Percentiles rank a stretch among this genome's conserved stretches.
These are phyloP conservation scores for Metopolophium dirhodum DNA, from an alignment of 1,140 invertebrate genomes.

Conservation along the genomic window DNA sequence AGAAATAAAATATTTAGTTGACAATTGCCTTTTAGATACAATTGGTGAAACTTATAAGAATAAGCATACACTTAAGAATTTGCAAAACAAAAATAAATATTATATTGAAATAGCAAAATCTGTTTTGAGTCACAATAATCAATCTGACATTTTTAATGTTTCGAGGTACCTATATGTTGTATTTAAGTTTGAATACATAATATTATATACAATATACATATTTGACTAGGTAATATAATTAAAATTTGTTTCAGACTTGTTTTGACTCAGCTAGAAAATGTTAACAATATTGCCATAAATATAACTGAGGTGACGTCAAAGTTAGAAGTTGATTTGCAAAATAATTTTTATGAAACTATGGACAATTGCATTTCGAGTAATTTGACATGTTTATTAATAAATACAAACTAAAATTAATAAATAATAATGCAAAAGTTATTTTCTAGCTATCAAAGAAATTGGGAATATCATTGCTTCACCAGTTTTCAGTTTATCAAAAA, in stretches of 20 bases:
- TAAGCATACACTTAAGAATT: background rate
- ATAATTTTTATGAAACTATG: background rate
- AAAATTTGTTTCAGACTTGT: background rate
- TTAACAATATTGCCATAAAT: background rate
- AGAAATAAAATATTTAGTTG: background rate
- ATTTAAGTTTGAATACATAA: background rate
- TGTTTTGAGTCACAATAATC: background rate
- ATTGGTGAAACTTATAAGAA: background rate
- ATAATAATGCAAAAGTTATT: background rate
- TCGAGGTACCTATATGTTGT: background rate
- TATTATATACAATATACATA: background rate
- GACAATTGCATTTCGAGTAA: background rate
- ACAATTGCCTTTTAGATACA: background rate
- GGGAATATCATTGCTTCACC: background rate
- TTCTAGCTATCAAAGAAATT: background rate
- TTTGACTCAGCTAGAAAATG: background rate
- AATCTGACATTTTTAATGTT: background rate
- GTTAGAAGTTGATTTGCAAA: background rate
- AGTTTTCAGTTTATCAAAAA: background rate
- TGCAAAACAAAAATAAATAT: background rate
- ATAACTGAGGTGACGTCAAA: background rate
- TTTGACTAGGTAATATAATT: background rate
- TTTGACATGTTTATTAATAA: background rate
- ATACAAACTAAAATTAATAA: background rate
- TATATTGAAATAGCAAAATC: conserved; percentile 1